Base-by-base conservation (phyloP, 1,140 invertebrate species). In the Drosophila kurseongensis region DNA sequence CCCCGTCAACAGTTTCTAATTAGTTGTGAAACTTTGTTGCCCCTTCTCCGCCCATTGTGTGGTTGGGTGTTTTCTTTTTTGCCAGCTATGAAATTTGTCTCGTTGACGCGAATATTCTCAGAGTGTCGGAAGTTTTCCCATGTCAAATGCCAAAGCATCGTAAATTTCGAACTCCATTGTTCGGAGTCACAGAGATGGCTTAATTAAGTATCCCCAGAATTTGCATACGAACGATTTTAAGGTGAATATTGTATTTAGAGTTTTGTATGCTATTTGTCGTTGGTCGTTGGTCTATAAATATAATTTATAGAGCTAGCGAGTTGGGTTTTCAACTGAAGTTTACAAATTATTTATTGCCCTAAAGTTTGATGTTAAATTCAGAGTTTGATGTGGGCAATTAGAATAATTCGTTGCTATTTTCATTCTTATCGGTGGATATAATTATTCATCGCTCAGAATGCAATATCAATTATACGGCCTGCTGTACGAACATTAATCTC, bases 1-100 rank as follows among this genome's bases (percentile, higher is more conserved):
- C 65, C 56, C 50, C 65, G 71, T 54, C 75, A 79, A 67, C 71
- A 71, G 61, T 65, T 83, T 61, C 72, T 83, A 79, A 75, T 83
- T 72, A 84, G 61, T 84, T 78, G 71, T 52, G 71, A 69, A 83
- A 84, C 59, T 75, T 65, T 45, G 36, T 23, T 32, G 35, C 51
- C 27, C 23, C 62, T 40, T 54, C 23, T 36, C 14, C 16, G 35
- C 57, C 56, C 18, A 38, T 48, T 51, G 47, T 41, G 55, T 13
- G 29, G 10, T n/a, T 59, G 16, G 60, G 27, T 23, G 27, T 41
- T 62, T 59, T 59, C 10, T 12, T 40, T 58, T 13, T 66, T 54
- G 51, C 40, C 18, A 50, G 63, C 38, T 42, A n/a, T 32, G 47
- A 50, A 63, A 68, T 29, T 72, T 75, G 57, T 62, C 56, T 68